Evolutionary conservation across 2,797 vertebrate genomes (phyloP).

Genomic region (Selene dorsalis): DNA sequence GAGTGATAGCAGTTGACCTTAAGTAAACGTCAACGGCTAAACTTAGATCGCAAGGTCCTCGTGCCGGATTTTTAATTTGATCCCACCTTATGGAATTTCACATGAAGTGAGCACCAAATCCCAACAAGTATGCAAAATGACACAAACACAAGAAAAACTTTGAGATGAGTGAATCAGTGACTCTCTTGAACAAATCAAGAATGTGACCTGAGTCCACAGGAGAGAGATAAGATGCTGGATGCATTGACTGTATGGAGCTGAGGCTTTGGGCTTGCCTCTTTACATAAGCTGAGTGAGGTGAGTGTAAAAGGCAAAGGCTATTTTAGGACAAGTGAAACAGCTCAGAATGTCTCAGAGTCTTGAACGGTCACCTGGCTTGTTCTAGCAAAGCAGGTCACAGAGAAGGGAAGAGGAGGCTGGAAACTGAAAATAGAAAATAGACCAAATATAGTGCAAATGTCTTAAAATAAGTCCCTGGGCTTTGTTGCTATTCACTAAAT

Average conservation of each 20-base stretch:
- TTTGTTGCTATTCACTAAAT: constrained; percentile 23
- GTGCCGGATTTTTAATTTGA: constrained; percentile 28
- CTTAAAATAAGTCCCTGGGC: constrained; percentile 7
- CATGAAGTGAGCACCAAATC: not conserved
- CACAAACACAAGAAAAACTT: constrained; percentile 4
- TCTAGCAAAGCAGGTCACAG: constrained; percentile 13
- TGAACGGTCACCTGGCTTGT: constrained; percentile 18
- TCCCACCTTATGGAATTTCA: constrained; percentile 15
- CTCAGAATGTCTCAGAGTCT: constrained; percentile 27
- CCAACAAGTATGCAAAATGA: constrained; percentile 19
- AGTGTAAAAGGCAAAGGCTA: constrained; percentile 43
- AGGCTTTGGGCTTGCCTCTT: constrained; percentile 19
- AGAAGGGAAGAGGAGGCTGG: not conserved
- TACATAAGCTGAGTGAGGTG: constrained; percentile 48
- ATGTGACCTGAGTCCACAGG: constrained; percentile 8
- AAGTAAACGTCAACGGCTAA: constrained; percentile 24
- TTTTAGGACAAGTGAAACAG: constrained; percentile 45
- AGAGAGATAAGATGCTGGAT: constrained; percentile 26
- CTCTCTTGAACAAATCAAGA: not conserved
- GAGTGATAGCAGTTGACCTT: constrained; percentile 13
- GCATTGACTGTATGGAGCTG: constrained; percentile 44
- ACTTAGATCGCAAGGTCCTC: constrained; percentile 28
- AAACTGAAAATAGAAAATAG: constrained; percentile 25
- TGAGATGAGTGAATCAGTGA: constrained; percentile 21
- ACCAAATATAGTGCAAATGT: constrained; percentile 27